These are phyloP conservation scores for Corynorhinus townsendii DNA, from an alignment of 2,113 vertebrate species.

Conservation along the genomic window DNA sequence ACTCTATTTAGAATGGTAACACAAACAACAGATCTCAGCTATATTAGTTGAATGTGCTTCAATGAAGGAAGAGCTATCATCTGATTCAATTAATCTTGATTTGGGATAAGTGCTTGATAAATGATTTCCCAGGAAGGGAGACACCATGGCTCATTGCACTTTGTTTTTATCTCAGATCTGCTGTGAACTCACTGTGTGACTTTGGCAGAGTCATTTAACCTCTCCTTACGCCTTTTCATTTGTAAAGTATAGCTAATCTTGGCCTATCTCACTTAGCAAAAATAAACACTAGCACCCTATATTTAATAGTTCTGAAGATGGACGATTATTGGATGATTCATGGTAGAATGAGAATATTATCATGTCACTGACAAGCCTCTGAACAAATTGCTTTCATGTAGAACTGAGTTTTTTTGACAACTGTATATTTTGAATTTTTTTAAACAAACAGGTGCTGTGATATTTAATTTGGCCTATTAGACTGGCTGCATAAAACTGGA, in stretches of 20 bases:
- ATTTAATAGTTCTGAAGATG: background rate
- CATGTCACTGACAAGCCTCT: background rate
- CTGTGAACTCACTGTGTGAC: background rate
- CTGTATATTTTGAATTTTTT: background rate
- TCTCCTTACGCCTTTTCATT: slow-evolving; percentile 18
- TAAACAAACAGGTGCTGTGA: background rate
- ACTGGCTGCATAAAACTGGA: background rate
- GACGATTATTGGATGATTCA: background rate
- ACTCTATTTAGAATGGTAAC: background rate
- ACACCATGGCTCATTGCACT: slow-evolving; percentile 43
- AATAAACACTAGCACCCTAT: background rate
- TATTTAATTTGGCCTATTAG: background rate
- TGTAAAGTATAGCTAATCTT: background rate
- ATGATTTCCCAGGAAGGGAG: slow-evolving; percentile 52
- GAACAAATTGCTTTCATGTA: slow-evolving; percentile 11
- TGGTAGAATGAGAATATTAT: background rate
- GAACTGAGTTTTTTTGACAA: slow-evolving; percentile 1
- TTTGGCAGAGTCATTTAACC: slow-evolving; percentile 61
- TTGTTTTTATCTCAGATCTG: slow-evolving; percentile 29
- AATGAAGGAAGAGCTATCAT: slow-evolving; percentile 28
- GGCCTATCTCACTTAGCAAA: background rate
- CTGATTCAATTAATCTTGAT: slow-evolving; percentile 59
- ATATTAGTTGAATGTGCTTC: background rate
- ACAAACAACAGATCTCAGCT: background rate
- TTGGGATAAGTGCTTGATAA: slow-evolving; percentile 64